Evolutionary conservation across 2,888 invertebrate genomes (phyloP).

Genomic region (Myathropa florea): DNA sequence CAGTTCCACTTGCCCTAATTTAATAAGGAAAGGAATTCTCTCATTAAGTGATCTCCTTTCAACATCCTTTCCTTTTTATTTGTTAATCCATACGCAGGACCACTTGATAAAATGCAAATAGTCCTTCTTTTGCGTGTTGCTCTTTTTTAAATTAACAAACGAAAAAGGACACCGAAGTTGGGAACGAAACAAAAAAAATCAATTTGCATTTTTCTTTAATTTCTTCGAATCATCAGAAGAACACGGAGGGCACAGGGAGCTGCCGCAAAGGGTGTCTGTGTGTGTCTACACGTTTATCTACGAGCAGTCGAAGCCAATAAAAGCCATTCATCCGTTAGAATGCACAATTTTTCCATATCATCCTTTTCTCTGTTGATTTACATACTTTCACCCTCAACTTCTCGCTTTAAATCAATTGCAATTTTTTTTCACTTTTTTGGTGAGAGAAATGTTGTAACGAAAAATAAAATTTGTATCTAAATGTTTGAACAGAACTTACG

Average conservation of each 20-base stretch:
- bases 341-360: slow-evolving; percentile 58
- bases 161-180: slow-evolving; percentile 25
- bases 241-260: not conserved
- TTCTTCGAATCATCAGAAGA: slow-evolving; percentile 62
- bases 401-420: slow-evolving; percentile 58
- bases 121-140: slow-evolving; percentile 16
- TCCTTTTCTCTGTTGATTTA: slow-evolving; percentile 59
- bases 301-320: slow-evolving; percentile 64
- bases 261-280: slow-evolving; percentile 13
- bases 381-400: slow-evolving; percentile 31
- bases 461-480: slow-evolving; percentile 42
- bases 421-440: slow-evolving; percentile 1
- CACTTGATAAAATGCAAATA: slow-evolving; percentile 71
- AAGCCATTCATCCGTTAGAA: slow-evolving; percentile 68
- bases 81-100: slow-evolving; percentile 61
- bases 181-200: slow-evolving; percentile 17
- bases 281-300: slow-evolving; percentile 50
- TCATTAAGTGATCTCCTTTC: slow-evolving; percentile 69
- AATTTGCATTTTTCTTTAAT: slow-evolving; percentile 71
- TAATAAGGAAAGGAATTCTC: slow-evolving; percentile 70
- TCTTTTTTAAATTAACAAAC: slow-evolving; percentile 46
- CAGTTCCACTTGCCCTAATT: slow-evolving; percentile 27
- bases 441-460: not conserved
- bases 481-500: slow-evolving; percentile 81
- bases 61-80: slow-evolving; percentile 57